Evolutionary conservation across 2,888 invertebrate genomes (phyloP).

Genomic region (Tetanocera ferruginea): DNA sequence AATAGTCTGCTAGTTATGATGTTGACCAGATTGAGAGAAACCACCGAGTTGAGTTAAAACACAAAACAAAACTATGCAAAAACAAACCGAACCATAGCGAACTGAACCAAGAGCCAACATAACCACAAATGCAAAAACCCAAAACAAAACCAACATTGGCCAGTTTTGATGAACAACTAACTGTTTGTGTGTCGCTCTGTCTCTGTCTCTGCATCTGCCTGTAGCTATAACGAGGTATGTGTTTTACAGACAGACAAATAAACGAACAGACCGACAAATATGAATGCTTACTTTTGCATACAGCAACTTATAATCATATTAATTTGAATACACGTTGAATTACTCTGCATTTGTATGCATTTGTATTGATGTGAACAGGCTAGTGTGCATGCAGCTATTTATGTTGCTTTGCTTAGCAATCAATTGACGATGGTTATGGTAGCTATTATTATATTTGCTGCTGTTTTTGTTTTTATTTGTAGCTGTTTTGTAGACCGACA

Average conservation of each 20-base stretch:
- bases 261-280: neutral
- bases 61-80: too few species aligned
- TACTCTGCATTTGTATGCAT: neutral
- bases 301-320: neutral
- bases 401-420: too few species aligned
- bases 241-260: neutral
- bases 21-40: neutral
- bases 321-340: neutral
- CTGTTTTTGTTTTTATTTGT: neutral
- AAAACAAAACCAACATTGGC: neutral
- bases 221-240: neutral
- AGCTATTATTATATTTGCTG: neutral
- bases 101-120: neutral
- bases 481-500: too few species aligned
- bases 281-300: neutral
- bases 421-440: neutral
- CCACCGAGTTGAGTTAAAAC: neutral
- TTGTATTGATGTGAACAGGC: neutral
- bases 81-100: neutral
- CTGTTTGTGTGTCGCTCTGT: neutral
- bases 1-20: slow-evolving; percentile 59
- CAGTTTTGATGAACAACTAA: neutral
- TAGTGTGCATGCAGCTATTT: too few species aligned
- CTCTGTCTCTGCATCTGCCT: neutral
- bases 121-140: neutral